Percentiles rank a stretch among this genome's conserved stretches.
Conservation (phyloP, 2,888 invertebrate species). For the Ommatoiulus sabulosus region DNA sequence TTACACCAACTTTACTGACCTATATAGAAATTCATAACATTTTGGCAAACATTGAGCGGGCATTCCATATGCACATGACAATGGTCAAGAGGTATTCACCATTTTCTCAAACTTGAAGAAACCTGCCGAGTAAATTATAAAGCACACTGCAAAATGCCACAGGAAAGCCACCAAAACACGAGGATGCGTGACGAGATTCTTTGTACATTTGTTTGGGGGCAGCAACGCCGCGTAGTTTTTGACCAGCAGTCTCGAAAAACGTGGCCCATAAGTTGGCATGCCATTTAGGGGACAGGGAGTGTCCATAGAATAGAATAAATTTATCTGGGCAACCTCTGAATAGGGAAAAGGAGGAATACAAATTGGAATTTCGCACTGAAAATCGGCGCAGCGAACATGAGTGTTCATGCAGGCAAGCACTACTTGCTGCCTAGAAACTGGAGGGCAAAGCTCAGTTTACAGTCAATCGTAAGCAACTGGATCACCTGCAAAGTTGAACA, state of each 20-base stretch:
- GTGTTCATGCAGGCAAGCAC: not conserved
- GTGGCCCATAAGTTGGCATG: constrained; percentile 35
- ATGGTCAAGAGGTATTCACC: not conserved
- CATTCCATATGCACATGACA: constrained; percentile 10
- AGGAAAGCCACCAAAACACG: constrained; percentile 37
- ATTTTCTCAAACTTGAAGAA: not conserved
- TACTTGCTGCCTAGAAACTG: constrained; percentile 19
- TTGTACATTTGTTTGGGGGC: constrained; percentile 27
- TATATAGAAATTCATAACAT: not conserved
- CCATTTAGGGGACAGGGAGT: constrained; percentile 2
- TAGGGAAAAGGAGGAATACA: not conserved
- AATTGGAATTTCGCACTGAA: constrained; percentile 41
- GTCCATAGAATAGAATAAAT: constrained; percentile 37
- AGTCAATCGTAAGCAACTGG: constrained; percentile 1
- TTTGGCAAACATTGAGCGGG: constrained; percentile 26
- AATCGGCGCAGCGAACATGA: not conserved
- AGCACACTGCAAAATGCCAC: constrained; percentile 4
- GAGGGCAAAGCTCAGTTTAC: constrained; percentile 21
- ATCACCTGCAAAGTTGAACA: constrained; percentile 56
- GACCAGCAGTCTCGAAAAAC: constrained; percentile 2
- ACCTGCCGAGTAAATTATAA: constrained; percentile 13
- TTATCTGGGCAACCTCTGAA: constrained; percentile 46
- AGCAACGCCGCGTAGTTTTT: not conserved
- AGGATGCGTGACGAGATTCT: constrained; percentile 47
- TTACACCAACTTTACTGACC: constrained; percentile 20